Conservation (phyloP, 2,888 invertebrate species). For the Himalopsyche tibetana region DNA sequence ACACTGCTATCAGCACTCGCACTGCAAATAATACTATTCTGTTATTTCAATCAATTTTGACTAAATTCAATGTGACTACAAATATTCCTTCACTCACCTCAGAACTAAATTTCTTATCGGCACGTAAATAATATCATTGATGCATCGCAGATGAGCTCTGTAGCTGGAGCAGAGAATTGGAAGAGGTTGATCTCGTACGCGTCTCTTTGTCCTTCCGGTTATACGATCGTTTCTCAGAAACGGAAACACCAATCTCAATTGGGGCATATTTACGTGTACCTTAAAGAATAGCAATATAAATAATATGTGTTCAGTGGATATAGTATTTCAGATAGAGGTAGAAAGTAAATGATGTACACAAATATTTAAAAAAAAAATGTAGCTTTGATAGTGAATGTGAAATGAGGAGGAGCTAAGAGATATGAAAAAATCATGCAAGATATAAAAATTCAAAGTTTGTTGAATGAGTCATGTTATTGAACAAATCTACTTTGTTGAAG, state of each 20-base stretch:
- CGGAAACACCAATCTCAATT: conserved; percentile 82
- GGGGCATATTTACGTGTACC: conserved; percentile 79
- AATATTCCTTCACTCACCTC: conserved; percentile 74
- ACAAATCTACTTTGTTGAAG: too few species aligned
- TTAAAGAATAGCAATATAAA: conserved; percentile 66
- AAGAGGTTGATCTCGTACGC: conserved; percentile 78
- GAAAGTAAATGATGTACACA: too few species aligned
- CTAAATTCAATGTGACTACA: background rate
- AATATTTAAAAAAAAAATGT: too few species aligned
- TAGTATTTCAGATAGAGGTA: too few species aligned
- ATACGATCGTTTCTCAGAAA: conserved; percentile 83
- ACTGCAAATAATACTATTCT: conserved; percentile 69
- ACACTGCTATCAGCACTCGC: conserved; percentile 84
- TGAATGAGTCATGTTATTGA: too few species aligned
- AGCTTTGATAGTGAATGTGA: too few species aligned
- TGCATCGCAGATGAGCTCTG: conserved; percentile 83
- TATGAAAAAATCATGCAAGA: too few species aligned
- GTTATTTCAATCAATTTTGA: too few species aligned
- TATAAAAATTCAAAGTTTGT: too few species aligned
- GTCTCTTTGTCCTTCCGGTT: conserved; percentile 82
- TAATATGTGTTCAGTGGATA: background rate
- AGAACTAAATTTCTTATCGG: conserved; percentile 81
- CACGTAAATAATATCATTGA: conserved; percentile 82
- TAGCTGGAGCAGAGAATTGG: conserved; percentile 84
- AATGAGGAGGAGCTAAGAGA: too few species aligned